Evolutionary conservation across 30 jellyfish, hydroid and myxozoan species (phyloP), one percentile per base, ranked within the genome.

Genomic region (Turritopsis rubra): DNA sequence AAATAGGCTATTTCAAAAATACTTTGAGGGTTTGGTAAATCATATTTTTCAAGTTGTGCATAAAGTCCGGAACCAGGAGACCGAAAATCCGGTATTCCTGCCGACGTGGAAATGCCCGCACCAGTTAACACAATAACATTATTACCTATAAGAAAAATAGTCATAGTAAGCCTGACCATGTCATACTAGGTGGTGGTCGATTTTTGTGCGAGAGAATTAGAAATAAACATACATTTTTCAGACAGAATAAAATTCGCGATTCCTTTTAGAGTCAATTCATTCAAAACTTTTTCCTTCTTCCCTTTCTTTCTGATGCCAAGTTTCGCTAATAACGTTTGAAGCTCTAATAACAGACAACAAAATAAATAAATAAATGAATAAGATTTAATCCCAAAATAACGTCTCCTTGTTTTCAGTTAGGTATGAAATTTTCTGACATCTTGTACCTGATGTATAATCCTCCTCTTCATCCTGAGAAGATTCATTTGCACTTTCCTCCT

Each of bases 61-160:
- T 84, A 91, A 52, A 91, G 91, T 1, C 96, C 98, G 26, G 95
- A 25, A 28, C 91, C 96, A 22, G 98, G 98, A 1, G 96, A 72
- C 20, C 98, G 75, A 74, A 91, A 91, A 65, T 91, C 98, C 1
- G 98, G 98, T 18, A 91, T 91, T 16, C 98, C 98, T 30, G 96
- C 96, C 9, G 96, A 76, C 0, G 98, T 91, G 22, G 98, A 91
- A 21, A 91, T 77, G 13, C 98, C 98, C 26, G 98, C 98, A 19
- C 98, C 98, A 16, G 96, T 83, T 95, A 91, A 80, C 26, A 91
- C 95, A 52, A 91, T 82, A 8, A 91, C 85, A 54, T 84, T 91
- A 28, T 81, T 85, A 72, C 97, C 97, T 89, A 28, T 19, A 74
- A 65, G 71, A 31, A 22, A 66, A 73, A 30, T 29, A 29, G 29